Conservation (phyloP, 2,113 vertebrate genomes). For the Calidris pygmaea region DNA sequence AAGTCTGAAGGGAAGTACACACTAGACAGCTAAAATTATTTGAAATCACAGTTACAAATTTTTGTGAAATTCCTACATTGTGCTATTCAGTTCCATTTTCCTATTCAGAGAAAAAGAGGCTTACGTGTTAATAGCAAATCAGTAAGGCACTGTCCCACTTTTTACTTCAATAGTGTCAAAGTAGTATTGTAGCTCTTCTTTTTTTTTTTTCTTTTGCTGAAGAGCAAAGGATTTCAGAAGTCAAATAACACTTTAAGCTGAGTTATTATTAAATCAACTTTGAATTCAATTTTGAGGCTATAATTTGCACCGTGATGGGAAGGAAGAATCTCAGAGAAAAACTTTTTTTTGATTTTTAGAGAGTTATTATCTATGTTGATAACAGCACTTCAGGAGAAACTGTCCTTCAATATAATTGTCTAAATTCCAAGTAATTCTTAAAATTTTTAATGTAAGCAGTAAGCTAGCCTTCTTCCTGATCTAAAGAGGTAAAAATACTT, state of each 20-base stretch:
- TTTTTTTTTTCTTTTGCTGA: background rate
- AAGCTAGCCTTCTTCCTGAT: background rate
- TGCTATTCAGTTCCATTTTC: background rate
- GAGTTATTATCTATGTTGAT: background rate
- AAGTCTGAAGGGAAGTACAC: background rate
- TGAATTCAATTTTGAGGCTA: background rate
- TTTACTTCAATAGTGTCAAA: background rate
- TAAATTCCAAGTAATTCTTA: background rate
- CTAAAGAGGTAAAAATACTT: background rate
- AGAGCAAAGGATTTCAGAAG: background rate
- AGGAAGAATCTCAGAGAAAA: background rate
- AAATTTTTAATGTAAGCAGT: background rate
- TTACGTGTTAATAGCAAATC: background rate
- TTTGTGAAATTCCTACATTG: background rate
- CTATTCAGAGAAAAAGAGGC: background rate
- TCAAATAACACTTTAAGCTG: background rate
- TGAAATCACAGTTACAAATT: background rate
- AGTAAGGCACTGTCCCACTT: background rate
- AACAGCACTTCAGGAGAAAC: background rate
- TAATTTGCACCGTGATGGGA: background rate
- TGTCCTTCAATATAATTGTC: background rate
- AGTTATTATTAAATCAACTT: conserved; percentile 10
- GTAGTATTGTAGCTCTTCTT: background rate
- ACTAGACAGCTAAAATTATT: background rate
- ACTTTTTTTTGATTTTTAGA: background rate